Conservation (phyloP, 2,113 vertebrate genomes). For the Forbesichthys agassizii region DNA sequence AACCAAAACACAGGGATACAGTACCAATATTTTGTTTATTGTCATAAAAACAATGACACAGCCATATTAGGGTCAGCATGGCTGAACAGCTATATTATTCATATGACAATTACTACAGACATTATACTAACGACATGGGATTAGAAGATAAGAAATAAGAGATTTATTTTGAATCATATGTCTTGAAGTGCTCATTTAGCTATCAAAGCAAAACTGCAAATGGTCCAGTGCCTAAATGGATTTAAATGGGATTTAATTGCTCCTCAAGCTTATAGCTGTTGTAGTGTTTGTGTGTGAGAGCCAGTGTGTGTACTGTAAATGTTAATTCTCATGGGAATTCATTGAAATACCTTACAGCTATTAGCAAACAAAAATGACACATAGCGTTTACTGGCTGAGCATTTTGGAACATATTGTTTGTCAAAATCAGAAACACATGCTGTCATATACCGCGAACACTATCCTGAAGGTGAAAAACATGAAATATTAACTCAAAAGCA, state of each 20-base stretch:
- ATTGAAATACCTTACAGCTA: too few relatives aligned
- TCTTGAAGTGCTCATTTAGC: not conserved
- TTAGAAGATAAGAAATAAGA: not conserved
- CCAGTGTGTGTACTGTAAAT: not conserved
- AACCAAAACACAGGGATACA: too few relatives aligned
- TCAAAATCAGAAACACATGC: constrained; percentile 31
- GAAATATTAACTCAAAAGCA: not conserved
- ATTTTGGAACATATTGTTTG: not conserved
- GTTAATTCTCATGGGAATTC: too few relatives aligned
- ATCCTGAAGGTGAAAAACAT: not conserved
- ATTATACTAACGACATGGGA: not conserved
- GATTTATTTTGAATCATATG: not conserved
- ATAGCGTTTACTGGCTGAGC: not conserved
- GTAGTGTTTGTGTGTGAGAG: not conserved
- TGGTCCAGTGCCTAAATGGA: not conserved
- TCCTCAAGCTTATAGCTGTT: not conserved
- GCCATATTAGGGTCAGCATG: constrained; percentile 4
- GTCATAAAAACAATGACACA: too few relatives aligned
- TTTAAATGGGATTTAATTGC: not conserved
- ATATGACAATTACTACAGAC: not conserved
- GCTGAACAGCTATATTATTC: not conserved
- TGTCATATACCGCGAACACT: not conserved
- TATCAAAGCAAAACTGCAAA: not conserved
- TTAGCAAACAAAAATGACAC: too few relatives aligned
- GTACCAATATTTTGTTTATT: too few relatives aligned